Evolutionary conservation across 2,113 vertebrate genomes (phyloP).

Genomic region (Archilochus colubris): DNA sequence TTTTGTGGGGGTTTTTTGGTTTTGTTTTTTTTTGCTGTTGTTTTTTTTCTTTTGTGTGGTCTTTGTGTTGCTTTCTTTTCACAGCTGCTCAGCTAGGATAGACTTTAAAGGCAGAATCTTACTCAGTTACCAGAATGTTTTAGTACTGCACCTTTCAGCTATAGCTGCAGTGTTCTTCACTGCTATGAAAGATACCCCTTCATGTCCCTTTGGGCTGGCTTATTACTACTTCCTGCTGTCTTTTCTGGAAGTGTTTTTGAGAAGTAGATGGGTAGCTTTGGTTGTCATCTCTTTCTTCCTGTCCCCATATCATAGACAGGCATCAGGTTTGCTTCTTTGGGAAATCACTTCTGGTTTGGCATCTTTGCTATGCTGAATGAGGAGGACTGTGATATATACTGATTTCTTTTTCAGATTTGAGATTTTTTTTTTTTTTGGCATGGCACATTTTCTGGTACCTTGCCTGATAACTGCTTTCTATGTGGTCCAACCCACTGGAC

Average conservation of each 20-base stretch:
- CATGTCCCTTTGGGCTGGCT: neutral
- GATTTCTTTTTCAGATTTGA: neutral
- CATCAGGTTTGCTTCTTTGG: neutral
- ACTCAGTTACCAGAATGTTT: neutral
- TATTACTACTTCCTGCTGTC: neutral
- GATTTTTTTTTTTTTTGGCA: neutral
- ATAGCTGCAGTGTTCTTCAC: neutral
- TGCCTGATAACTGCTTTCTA: neutral
- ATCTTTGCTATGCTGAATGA: neutral
- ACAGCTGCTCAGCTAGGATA: neutral
- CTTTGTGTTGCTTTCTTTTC: neutral
- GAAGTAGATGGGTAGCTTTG: neutral
- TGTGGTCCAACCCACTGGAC: neutral
- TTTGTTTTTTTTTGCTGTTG: too few relatives aligned
- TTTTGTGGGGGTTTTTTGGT: neutral
- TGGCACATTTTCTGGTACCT: neutral
- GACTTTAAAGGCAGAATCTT: neutral
- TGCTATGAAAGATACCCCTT: neutral
- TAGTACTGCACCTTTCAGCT: neutral
- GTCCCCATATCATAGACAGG: neutral
- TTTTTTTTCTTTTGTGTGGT: neutral
- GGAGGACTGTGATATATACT: neutral
- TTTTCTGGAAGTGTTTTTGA: neutral
- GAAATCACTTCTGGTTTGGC: neutral
- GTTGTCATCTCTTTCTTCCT: neutral